Evolutionary conservation across 2,888 invertebrate genomes (phyloP).

Genomic region (Lutraria lutraria): DNA sequence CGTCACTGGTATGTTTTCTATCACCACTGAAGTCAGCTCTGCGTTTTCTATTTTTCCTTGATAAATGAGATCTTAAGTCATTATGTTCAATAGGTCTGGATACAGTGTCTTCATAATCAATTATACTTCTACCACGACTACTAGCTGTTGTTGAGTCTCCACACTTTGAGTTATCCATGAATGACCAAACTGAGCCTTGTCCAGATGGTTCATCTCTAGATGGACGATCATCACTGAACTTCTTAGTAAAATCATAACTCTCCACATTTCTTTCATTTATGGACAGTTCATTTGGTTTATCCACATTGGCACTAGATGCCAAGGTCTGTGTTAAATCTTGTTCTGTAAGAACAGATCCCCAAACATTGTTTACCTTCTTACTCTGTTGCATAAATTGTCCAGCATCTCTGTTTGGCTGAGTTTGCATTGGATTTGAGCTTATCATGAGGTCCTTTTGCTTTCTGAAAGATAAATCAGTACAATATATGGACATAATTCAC

Average conservation of each 20-base stretch:
- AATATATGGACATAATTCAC: not conserved
- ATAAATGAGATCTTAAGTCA: slow-evolving; percentile 4
- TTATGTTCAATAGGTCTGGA: slow-evolving; percentile 26
- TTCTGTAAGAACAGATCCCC: slow-evolving; percentile 92
- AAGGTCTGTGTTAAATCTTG: slow-evolving; percentile 93
- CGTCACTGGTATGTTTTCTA: slow-evolving; percentile 31
- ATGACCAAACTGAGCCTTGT: slow-evolving; percentile 18
- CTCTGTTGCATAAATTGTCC: slow-evolving; percentile 5
- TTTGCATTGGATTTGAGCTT: slow-evolving; percentile 48
- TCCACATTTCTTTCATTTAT: slow-evolving; percentile 76
- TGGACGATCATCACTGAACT: slow-evolving; percentile 71
- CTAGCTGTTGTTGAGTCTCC: not conserved
- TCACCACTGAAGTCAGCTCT: slow-evolving; percentile 47
- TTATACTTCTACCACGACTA: slow-evolving; percentile 44
- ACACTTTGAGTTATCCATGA: not conserved
- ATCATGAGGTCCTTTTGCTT: slow-evolving; percentile 42
- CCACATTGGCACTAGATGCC: slow-evolving; percentile 92
- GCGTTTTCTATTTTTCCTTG: slow-evolving; percentile 54
- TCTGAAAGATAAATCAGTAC: slow-evolving; percentile 31
- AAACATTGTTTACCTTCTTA: slow-evolving; percentile 92
- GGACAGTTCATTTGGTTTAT: slow-evolving; percentile 86
- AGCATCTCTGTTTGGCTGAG: slow-evolving; percentile 54
- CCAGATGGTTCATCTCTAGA: slow-evolving; percentile 33
- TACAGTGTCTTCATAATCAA: slow-evolving; percentile 66
- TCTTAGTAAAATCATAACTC: slow-evolving; percentile 78